These are phyloP conservation scores for Glossophaga mutica DNA, from an alignment of 2,797 vertebrate genomes.

Conservation along the genomic window DNA sequence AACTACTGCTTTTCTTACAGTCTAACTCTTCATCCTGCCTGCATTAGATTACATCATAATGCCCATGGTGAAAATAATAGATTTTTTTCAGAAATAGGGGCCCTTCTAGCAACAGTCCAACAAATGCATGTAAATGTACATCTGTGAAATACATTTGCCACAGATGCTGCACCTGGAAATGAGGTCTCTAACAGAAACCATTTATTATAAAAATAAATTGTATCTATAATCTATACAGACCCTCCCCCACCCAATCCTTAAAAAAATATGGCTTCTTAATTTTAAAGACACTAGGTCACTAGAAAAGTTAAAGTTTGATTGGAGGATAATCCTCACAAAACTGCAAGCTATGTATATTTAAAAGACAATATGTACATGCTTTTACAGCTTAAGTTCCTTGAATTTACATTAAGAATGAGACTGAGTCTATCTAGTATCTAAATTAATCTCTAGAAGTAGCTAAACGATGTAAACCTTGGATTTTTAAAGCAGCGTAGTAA, in stretches of 20 bases:
- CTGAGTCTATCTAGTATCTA: background rate
- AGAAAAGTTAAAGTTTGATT: background rate
- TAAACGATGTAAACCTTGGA: background rate
- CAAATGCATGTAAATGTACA: slow-evolving; percentile 41
- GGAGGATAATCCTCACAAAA: background rate
- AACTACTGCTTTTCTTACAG: background rate
- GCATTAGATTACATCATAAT: background rate
- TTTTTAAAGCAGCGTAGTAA: background rate
- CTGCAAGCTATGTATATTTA: background rate
- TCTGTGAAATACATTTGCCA: slow-evolving; percentile 54
- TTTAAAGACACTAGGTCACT: background rate
- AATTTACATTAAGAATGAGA: slow-evolving; percentile 1
- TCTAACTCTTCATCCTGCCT: background rate
- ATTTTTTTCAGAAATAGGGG: slow-evolving; percentile 45
- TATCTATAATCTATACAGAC: background rate
- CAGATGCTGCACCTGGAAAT: slow-evolving; percentile 29
- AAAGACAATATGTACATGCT: background rate
- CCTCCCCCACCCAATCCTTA: background rate
- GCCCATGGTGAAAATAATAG: background rate
- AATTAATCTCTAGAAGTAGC: background rate
- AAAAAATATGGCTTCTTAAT: background rate
- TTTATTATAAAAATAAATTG: slow-evolving; percentile 54
- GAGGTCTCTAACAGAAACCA: slow-evolving; percentile 42
- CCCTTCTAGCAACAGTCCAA: slow-evolving; percentile 25
- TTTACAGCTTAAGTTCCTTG: slow-evolving; percentile 29